Base-by-base conservation (phyloP, 2,113 vertebrate genomes). In the Antennarius striatus region DNA sequence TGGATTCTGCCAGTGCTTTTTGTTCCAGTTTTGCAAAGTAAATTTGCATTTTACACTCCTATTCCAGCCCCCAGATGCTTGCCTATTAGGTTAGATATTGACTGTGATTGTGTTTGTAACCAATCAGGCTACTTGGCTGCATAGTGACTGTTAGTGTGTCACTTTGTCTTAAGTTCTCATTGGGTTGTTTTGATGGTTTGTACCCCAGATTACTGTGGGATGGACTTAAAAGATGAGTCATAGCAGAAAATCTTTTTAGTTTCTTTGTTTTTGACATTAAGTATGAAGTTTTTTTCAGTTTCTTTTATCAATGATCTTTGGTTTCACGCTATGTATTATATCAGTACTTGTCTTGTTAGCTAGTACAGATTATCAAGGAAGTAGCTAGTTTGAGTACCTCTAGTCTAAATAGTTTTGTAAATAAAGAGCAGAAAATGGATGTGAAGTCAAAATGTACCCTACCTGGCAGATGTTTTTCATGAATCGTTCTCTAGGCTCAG, bases 371-470 rank as follows among this genome's bases (percentile, higher is more conserved):
- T 82, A 86, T 85, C 82, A 82, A 87, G 77, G 74, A 90, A 89
- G 87, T 92, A 93, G 88, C 70, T 88, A 82, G 85, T 91, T 84
- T 71, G 53, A 87, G 89, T 90, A 90, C 86, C 81, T 86, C 82
- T 90, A 88, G 87, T 89, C 80, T 85, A 84, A 82, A 70, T 88
- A 84, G 86, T 89, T 90, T 90, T 90, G 89, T 89, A 88, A 86
- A 90, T 91, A 89, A 65, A 77, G 79, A 85, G 79, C 75, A 76
- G 57, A 71, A 77, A 69, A 76, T 80, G 76, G 73, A 81, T 79
- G 82, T 90, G 81, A 86, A 87, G 87, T 88, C 73, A 80, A 80
- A 52, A 39, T 76, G 74, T 86, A 78, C 77, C 68, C 70, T 72
- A 77, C 53, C 61, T 65, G 67, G 53, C 78, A 63, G 56, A 79